Conservation (phyloP, 2,888 invertebrate species). For the Eilema griseolum region DNA sequence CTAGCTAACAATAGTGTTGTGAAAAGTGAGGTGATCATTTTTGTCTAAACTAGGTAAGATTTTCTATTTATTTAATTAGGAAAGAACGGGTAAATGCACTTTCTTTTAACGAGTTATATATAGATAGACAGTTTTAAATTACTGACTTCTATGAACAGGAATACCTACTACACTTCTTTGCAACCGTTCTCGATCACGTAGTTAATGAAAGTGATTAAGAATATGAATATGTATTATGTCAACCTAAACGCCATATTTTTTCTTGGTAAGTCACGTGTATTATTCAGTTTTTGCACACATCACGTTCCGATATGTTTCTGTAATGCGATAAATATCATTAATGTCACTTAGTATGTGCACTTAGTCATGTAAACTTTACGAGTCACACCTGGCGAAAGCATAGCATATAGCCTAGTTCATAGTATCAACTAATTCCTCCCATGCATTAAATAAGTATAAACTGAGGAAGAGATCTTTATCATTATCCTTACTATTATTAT, state of each 20-base stretch:
- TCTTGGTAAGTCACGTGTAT: conserved; percentile 1
- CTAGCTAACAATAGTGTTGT: conserved; percentile 21
- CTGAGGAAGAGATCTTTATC: no score
- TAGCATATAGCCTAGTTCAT: neutral
- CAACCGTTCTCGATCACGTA: neutral
- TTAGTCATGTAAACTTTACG: neutral
- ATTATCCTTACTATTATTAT: no score
- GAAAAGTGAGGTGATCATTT: conserved; percentile 21
- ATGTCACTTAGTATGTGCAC: no score
- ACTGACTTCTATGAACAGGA: neutral
- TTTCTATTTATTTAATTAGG: conserved; percentile 20
- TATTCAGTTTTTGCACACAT: neutral
- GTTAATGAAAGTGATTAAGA: neutral
- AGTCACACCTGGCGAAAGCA: neutral
- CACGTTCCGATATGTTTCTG: neutral
- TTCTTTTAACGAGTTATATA: conserved; percentile 36
- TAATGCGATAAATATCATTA: neutral
- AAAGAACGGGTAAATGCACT: conserved; percentile 45
- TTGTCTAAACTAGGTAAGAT: conserved; percentile 41
- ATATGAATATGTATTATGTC: neutral
- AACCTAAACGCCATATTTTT: neutral
- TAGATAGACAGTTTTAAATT: conserved; percentile 42
- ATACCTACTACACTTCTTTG: neutral
- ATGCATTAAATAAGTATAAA: no score
- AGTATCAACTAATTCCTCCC: neutral